Conservation (phyloP, 2,797 vertebrate species). For the Acanthurus leucopareius region DNA sequence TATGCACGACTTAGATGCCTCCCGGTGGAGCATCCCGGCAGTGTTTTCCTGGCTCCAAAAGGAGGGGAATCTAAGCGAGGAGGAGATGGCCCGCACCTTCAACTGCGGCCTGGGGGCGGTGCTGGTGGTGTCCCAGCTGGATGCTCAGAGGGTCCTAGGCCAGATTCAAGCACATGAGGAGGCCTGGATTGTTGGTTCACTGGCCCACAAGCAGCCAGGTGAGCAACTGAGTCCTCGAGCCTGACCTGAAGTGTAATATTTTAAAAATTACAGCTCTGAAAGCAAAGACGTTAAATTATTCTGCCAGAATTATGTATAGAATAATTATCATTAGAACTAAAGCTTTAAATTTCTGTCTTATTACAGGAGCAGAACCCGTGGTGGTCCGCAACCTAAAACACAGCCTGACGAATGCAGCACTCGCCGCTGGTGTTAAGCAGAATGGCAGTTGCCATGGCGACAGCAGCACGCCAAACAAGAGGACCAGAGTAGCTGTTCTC, state of each 20-base stretch:
- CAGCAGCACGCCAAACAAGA: conserved; percentile 66
- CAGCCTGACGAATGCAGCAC: conserved; percentile 70
- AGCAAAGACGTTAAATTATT: too few relatives aligned
- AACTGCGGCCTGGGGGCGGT: conserved; percentile 94
- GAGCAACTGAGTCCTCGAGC: background rate
- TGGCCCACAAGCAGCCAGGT: conserved; percentile 87
- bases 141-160: conserved; percentile 86
- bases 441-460: conserved; percentile 41
- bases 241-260: too few relatives aligned
- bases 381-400: conserved; percentile 81
- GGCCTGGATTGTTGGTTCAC: conserved; percentile 92
- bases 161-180: conserved; percentile 85
- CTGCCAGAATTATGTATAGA: too few relatives aligned
- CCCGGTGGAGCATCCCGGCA: conserved; percentile 90
- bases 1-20: conserved; percentile 86
- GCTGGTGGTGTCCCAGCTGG: conserved; percentile 88
- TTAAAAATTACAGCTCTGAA: too few relatives aligned
- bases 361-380: conserved; percentile 76
- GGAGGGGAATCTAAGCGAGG: conserved; percentile 90
- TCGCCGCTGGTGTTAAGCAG: background rate
- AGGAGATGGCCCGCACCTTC: conserved; percentile 95
- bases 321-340: background rate
- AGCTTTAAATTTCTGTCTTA: background rate
- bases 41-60: conserved; percentile 95
- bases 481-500: conserved; percentile 90